Conservation (phyloP, 2,113 vertebrate species). For the Lichenostomus cassidix region DNA sequence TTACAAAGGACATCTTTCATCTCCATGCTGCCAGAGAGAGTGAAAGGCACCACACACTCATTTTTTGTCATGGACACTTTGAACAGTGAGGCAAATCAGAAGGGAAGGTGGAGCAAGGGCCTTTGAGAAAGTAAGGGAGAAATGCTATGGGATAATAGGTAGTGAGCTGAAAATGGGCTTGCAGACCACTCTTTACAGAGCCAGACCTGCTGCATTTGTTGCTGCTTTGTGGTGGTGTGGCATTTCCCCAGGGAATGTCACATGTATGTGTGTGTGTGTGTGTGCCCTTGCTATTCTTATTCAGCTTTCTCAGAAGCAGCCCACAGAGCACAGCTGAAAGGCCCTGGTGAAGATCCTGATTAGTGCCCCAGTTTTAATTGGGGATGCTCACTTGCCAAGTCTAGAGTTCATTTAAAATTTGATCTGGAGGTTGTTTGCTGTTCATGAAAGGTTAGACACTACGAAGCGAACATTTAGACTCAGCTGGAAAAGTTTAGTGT, state of each 20-base stretch:
- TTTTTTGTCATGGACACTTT: neutral
- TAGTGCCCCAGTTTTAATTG: neutral
- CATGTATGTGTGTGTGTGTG: neutral
- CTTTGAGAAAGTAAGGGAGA: neutral
- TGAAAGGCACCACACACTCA: neutral
- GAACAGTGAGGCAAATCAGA: neutral
- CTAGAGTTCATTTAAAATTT: neutral
- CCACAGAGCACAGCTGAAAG: neutral
- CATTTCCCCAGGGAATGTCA: neutral
- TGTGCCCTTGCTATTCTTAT: neutral
- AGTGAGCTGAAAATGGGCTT: neutral
- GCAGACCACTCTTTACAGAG: neutral
- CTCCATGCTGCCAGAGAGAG: conserved; percentile 12
- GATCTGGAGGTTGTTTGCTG: neutral
- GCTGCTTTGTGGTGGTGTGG: neutral
- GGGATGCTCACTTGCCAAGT: neutral
- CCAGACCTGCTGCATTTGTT: neutral
- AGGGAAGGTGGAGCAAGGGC: neutral
- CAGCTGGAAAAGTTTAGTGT: neutral
- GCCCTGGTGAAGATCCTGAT: neutral
- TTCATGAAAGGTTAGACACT: neutral
- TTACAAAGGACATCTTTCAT: conserved; percentile 48
- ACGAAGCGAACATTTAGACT: neutral
- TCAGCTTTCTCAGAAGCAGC: neutral
- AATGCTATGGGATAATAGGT: neutral